phyloP scores from a whole-genome alignment of 2,797 vertebrate genomes.

The Furcifer pardalis region DNA sequence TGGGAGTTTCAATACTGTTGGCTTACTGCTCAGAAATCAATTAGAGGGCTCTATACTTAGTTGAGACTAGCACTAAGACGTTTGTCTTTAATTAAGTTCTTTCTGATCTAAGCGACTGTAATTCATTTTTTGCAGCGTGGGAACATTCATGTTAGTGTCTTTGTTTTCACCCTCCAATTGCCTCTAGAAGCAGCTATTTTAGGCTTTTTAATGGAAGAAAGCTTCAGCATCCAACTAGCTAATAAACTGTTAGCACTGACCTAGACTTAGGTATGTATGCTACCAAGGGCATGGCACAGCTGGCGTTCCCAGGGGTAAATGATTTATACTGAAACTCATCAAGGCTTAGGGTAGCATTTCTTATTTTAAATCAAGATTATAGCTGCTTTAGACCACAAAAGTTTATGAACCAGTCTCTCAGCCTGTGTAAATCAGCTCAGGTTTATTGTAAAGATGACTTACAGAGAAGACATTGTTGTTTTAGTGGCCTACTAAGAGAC shows the following conservation, averaged over 20 bases:
- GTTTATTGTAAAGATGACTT: neutral
- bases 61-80: too few species aligned
- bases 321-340: conserved; percentile 30
- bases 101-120: neutral
- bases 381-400: conserved; percentile 16
- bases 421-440: conserved; percentile 21
- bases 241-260: rapidly evolving
- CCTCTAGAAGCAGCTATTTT: neutral
- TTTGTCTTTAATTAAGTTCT: neutral
- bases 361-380: conserved; percentile 37
- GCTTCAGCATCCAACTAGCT: neutral
- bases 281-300: neutral
- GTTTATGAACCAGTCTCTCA: conserved; percentile 41
- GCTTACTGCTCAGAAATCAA: too few species aligned
- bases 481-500: conserved; percentile 2
- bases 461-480: neutral
- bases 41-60: too few species aligned
- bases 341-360: conserved; percentile 29
- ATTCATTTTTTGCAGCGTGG: neutral
- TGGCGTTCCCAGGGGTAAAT: neutral
- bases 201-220: neutral
- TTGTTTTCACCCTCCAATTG: neutral
- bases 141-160: too few species aligned
- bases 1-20: too few species aligned
- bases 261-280: neutral